These are phyloP conservation scores for Lasiurus cinereus DNA, from an alignment of 2,113 vertebrate species.

Conservation along the genomic window DNA sequence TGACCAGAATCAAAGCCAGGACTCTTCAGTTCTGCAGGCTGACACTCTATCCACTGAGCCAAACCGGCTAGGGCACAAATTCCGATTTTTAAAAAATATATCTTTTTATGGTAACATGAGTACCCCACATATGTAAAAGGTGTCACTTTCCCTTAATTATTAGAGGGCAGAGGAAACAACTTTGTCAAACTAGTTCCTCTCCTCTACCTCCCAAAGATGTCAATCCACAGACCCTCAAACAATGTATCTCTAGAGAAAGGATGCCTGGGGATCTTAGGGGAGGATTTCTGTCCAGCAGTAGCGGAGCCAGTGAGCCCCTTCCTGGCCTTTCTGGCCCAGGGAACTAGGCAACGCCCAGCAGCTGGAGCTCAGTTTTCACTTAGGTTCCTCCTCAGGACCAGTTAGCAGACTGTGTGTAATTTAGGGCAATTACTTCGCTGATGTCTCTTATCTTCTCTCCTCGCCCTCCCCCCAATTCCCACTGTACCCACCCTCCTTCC, in stretches of 20 bases:
- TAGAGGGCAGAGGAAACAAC: constrained; percentile 49
- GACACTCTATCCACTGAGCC: too few species aligned
- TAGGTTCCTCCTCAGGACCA: constrained; percentile 78
- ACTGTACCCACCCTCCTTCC: neutral
- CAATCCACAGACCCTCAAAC: neutral
- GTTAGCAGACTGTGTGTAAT: constrained; percentile 85
- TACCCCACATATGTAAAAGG: neutral
- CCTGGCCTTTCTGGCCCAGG: constrained; percentile 52
- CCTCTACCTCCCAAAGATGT: neutral
- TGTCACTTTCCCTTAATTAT: neutral
- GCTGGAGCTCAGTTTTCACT: constrained; percentile 83
- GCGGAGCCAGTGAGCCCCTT: neutral
- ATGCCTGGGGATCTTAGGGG: neutral
- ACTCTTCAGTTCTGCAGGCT: too few species aligned
- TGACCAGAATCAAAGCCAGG: too few species aligned
- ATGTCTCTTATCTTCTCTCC: constrained; percentile 45
- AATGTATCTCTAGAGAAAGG: neutral
- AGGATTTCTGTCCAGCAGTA: neutral
- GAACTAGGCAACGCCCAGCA: constrained; percentile 63
- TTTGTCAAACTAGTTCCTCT: neutral
- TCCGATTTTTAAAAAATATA: constrained; percentile 20
- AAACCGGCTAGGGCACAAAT: too few species aligned
- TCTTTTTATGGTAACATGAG: neutral
- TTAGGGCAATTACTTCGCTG: constrained; percentile 84
- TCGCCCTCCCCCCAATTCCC: neutral